Conservation (phyloP, 2,888 invertebrate species). For the Aphrophora alni region DNA sequence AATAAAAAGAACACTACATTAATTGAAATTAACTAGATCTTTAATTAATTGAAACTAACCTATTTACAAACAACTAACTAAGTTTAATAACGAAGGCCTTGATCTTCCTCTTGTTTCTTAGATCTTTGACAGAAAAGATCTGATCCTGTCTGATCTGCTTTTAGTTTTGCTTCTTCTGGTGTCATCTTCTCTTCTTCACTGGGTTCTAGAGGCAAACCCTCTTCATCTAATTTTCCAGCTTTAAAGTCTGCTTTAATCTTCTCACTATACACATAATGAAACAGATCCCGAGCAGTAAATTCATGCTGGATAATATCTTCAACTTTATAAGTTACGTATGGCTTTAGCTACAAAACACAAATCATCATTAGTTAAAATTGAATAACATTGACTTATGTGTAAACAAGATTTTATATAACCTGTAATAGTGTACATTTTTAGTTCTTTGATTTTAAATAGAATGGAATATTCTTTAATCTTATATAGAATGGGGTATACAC, state of each 20-base stretch:
- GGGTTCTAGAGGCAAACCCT: constrained; percentile 74
- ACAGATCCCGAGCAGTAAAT: constrained; percentile 84
- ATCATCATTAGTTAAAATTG: too few relatives aligned
- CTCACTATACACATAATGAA: constrained; percentile 77
- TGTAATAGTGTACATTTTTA: too few relatives aligned
- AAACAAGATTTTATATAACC: too few relatives aligned
- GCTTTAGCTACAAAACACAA: constrained; percentile 70
- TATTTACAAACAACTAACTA: neutral
- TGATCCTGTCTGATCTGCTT: constrained; percentile 77
- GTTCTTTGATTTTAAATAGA: too few relatives aligned
- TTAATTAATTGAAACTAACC: neutral
- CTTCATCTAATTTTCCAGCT: constrained; percentile 69
- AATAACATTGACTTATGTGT: too few relatives aligned
- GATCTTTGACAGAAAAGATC: constrained; percentile 65
- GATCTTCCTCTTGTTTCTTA: neutral
- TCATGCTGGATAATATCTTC: constrained; percentile 77
- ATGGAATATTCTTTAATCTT: too few relatives aligned
- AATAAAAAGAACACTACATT: too few relatives aligned
- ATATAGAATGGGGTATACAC: too few relatives aligned
- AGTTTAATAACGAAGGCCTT: neutral
- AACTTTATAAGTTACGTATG: constrained; percentile 89
- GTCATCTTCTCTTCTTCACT: constrained; percentile 74
- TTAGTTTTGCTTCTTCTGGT: constrained; percentile 72
- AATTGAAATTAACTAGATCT: too few relatives aligned
- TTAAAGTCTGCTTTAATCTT: constrained; percentile 81